A percentile compares a stretch with the other conserved stretches of the same genome.
Evolutionary conservation across 2,113 vertebrate species (phyloP).

Genomic region (Mus musculus): GRCm39 chr10:78438501-78439000

Average conservation of each 20-base stretch:
- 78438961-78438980: neutral
- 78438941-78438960: neutral
- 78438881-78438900: neutral
- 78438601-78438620: neutral
- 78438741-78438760: neutral
- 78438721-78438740: neutral
- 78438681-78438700: neutral
- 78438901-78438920: neutral
- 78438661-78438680: no score
- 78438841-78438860: neutral
- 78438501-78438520: neutral
- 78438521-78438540: neutral
- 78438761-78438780: neutral
- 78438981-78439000: neutral
- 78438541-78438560: neutral
- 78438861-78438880: neutral
- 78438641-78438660: neutral
- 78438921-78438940: neutral
- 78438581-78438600: neutral
- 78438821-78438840: neutral
- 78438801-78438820: neutral
- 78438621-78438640: neutral
- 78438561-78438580: neutral
- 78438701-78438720: neutral
- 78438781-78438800: neutral